These are phyloP conservation scores for Pseudachorutes palmiensis DNA, from an alignment of 1,140 invertebrate genomes.

Conservation along the genomic window DNA sequence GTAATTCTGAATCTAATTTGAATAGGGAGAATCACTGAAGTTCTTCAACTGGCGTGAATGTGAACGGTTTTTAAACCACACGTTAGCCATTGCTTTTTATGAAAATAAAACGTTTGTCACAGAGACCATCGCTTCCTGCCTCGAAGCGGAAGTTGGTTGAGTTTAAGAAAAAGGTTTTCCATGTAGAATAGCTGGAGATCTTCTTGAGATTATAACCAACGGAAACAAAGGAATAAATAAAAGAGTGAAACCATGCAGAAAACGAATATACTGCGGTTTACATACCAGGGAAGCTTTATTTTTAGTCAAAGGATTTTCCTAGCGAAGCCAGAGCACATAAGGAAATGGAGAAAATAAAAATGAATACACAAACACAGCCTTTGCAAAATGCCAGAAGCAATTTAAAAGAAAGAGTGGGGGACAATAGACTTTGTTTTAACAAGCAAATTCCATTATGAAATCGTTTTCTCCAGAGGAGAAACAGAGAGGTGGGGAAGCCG, in stretches of 20 bases:
- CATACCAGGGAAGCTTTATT: slow-evolving; percentile 14
- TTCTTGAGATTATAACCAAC: not conserved
- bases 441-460: slow-evolving; percentile 30
- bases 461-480: slow-evolving; percentile 1
- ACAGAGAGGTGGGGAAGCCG: slow-evolving; percentile 19
- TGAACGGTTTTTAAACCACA: too few relatives aligned
- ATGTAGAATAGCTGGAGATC: too few relatives aligned
- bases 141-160: too few relatives aligned
- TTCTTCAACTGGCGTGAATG: too few relatives aligned
- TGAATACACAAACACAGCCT: slow-evolving; percentile 7
- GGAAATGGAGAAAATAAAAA: slow-evolving; percentile 11
- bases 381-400: slow-evolving; percentile 16
- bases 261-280: slow-evolving; percentile 14
- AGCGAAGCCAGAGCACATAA: not conserved
- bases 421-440: slow-evolving; percentile 24
- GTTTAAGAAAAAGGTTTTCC: too few relatives aligned
- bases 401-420: slow-evolving; percentile 21
- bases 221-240: not conserved
- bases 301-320: not conserved
- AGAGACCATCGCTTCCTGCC: too few relatives aligned
- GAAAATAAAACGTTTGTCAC: too few relatives aligned
- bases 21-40: too few relatives aligned
- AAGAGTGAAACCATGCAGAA: slow-evolving; percentile 22
- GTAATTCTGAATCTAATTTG: too few relatives aligned
- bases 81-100: too few relatives aligned